Evolutionary conservation across 2,797 vertebrate genomes (phyloP), one percentile per base, ranked within the genome.

Genomic region (Gymnodraco acuticeps): DNA sequence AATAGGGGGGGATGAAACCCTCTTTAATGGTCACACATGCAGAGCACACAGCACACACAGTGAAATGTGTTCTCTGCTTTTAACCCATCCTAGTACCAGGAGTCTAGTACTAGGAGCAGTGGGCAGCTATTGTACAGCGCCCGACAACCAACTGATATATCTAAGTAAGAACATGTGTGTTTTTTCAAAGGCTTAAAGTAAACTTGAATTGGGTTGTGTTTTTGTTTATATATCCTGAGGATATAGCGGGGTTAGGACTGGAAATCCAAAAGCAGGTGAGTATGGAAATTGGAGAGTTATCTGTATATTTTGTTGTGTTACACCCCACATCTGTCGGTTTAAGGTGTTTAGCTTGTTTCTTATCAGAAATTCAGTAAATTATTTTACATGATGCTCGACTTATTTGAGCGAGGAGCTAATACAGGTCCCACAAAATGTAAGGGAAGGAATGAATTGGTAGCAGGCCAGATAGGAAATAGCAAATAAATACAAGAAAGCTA

Each of bases 91-190:
- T 20, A 20, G 20, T 20, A 20, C 20, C 20, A 20, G 20, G 20
- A 20, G 20, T 20, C 20, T 20, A 20, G 20, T 20, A 2, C 20
- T 20, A 20, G 20, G 20, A 20, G 20, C 20, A 20, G 23, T 23
- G 23, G 23, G 23, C 23, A 23, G 23, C 23, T 23, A 23, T 23
- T 23, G 23, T 23, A 23, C 23, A 23, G 23, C 23, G 23, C 2
- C 23, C 23, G 23, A 67, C 42, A 62, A 78, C 10, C 3, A 76
- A 62, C 9, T 55, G 10, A 69, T 41, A 10, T 15, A 46, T 31
- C 12, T 67, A 53, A 46, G 12, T 8, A 47, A 43, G 10, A 58
- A 7, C 6, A 38, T 42, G n/a, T 1, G 5, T 72, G 48, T 38
- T 19, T 15, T 31, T 64, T 10, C 5, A 65, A 13, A 38, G 1